Evolutionary conservation across 2,113 vertebrate species (phyloP), one percentile per base, ranked within the genome.

Genomic region (Gambusia holbrooki): DNA sequence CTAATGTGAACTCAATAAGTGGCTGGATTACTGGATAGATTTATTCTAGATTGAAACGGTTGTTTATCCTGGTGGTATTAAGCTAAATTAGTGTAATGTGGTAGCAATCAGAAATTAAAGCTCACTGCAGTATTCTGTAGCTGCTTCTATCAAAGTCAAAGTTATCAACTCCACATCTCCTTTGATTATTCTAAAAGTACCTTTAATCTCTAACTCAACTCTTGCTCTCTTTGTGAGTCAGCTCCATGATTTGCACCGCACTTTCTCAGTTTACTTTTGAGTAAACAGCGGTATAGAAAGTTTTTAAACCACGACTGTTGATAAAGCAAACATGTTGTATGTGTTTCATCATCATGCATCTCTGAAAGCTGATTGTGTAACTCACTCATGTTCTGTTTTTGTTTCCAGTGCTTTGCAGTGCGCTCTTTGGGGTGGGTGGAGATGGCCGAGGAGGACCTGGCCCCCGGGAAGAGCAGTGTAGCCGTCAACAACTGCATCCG

Each of bases 401-500:
- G 8, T n/a, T 10, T 73, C 15, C 77, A 99, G 97, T 98, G 97
- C 76, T 99, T 99, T 0, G 97, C 98, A 0, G 98, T 99, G 72
- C 96, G 97, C 74, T 98, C 98, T 61, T 93, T 99, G 86, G 98
- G 98, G 33, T 99, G 98, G 98, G 98, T 99, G 19, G 98, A 99
- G 88, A 99, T 99, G 97, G 97, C 96, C 0, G 97, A 99, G 88
- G 97, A 98, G 54, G 97, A 99, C 90, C 88, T 99, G 48, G 97
- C 98, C 37, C 97, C 97, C 0, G 98, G 98, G 10, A 99, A 98
- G 84, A 99, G 98, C 91, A 99, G 98, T 0, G 96, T 98, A 0
- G 97, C 97, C 0, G 98, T 99, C 37, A 99, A 99, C 93, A 99
- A 99, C 92, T 99, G 98, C 93, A 99, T 99, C 92, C 92, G 97